phyloP scores from a whole-genome alignment of 1,140 invertebrate species.

The Whitmania pigra region DNA sequence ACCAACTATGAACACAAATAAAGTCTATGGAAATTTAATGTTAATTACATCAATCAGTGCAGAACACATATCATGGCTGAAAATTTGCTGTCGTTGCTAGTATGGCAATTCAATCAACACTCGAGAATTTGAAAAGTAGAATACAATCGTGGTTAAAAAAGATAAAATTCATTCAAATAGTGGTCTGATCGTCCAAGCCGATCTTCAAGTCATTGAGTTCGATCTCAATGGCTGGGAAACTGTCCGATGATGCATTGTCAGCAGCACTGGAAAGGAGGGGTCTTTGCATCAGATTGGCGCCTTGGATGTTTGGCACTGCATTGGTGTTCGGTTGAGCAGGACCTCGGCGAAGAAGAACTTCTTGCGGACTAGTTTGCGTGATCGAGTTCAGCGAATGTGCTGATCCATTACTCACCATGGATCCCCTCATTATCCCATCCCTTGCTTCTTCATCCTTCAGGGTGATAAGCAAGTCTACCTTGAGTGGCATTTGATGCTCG shows the following conservation, averaged over 20 bases:
- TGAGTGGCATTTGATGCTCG: neutral
- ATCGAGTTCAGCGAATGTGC: conserved; percentile 9
- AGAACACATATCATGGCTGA: too few species aligned
- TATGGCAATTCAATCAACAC: too few species aligned
- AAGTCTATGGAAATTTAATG: too few species aligned
- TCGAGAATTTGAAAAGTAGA: too few species aligned
- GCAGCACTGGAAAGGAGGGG: conserved; percentile 3
- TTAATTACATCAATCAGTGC: too few species aligned
- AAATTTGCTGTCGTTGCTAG: too few species aligned
- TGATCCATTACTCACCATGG: conserved; percentile 15
- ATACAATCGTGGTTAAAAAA: too few species aligned
- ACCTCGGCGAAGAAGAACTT: neutral
- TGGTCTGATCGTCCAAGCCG: neutral
- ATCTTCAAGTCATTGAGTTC: conserved; percentile 6
- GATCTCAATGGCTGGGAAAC: neutral
- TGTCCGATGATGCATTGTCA: neutral
- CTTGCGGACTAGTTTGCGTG: neutral
- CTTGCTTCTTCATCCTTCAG: conserved; percentile 12
- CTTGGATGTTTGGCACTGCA: neutral
- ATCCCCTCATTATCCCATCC: neutral
- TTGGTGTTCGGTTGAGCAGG: neutral
- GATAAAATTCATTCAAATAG: too few species aligned
- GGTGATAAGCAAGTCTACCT: conserved; percentile 17
- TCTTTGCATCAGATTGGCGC: neutral
- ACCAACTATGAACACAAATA: too few species aligned